Conservation (phyloP, 2,113 vertebrate species). For the Chrysemys picta region DNA sequence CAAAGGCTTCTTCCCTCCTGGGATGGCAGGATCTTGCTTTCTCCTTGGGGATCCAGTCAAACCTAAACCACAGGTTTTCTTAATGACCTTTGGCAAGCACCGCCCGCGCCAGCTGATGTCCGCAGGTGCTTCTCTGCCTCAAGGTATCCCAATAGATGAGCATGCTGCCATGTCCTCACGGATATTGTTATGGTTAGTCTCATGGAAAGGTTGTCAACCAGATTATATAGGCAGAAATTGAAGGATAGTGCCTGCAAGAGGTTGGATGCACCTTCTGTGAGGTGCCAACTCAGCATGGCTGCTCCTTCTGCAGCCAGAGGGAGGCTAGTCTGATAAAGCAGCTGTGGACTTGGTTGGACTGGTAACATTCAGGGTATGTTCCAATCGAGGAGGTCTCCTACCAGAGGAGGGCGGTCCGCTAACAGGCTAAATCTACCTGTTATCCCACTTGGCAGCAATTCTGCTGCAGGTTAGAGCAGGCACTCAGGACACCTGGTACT, state of each 20-base stretch:
- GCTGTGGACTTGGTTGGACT: neutral
- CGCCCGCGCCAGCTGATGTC: neutral
- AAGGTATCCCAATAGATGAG: neutral
- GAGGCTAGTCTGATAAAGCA: neutral
- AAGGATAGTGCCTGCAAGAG: neutral
- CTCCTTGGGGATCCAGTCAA: neutral
- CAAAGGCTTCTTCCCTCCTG: neutral
- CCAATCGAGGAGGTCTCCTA: neutral
- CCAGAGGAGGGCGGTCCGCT: neutral
- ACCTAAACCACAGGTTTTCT: neutral
- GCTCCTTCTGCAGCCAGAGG: no score
- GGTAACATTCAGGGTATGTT: neutral
- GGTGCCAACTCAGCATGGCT: neutral
- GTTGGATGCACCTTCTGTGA: no score
- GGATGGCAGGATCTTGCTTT: neutral
- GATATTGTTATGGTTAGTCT: neutral
- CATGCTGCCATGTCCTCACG: neutral
- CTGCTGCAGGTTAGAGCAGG: neutral
- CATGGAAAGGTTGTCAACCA: neutral
- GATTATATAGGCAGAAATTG: neutral
- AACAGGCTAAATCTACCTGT: neutral
- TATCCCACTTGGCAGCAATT: neutral
- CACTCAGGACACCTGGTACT: neutral
- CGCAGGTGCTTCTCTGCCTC: neutral
- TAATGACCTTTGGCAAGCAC: neutral